A percentile compares a stretch with the other conserved stretches of the same genome.
phyloP scores from a whole-genome alignment of 2,797 vertebrate species.

The Nyctalus aviator region DNA sequence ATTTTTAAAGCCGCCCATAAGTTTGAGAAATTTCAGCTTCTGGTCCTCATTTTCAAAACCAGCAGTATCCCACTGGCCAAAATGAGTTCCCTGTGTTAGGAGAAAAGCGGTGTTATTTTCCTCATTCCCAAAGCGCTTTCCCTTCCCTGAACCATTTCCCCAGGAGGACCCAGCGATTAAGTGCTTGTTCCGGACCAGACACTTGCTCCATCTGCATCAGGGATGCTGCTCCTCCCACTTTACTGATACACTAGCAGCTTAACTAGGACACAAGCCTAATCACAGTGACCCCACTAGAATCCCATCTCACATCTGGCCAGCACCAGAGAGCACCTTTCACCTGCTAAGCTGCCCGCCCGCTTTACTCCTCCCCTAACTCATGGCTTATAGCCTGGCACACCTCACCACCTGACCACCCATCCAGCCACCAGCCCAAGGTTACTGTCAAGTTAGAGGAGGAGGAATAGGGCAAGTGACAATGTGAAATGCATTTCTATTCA shows the following conservation, averaged over 20 bases:
- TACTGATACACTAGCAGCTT: not conserved
- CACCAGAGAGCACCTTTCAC: not conserved
- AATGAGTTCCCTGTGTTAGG: constrained; percentile 78
- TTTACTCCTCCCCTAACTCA: not conserved
- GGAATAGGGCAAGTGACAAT: not conserved
- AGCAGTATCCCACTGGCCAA: constrained; percentile 96
- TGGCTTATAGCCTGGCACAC: not conserved
- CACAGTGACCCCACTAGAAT: not conserved
- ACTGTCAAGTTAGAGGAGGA: not conserved
- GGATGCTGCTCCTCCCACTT: not conserved
- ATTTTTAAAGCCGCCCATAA: constrained; percentile 96
- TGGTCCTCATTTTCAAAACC: constrained; percentile 89
- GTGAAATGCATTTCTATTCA: not conserved
- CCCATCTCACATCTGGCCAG: not conserved
- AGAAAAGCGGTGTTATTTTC: constrained; percentile 40
- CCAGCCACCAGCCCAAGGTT: not conserved
- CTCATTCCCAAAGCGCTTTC: not conserved
- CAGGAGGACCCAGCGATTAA: not conserved
- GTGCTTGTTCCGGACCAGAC: not conserved
- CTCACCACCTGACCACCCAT: not conserved
- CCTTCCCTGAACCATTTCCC: not conserved
- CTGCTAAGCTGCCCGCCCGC: not conserved
- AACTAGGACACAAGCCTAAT: too few species aligned
- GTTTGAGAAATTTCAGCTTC: constrained; percentile 94
- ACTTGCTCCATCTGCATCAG: not conserved